Base-by-base conservation (phyloP, 1,140 invertebrate species). In the Frieseomelitta varia region DNA sequence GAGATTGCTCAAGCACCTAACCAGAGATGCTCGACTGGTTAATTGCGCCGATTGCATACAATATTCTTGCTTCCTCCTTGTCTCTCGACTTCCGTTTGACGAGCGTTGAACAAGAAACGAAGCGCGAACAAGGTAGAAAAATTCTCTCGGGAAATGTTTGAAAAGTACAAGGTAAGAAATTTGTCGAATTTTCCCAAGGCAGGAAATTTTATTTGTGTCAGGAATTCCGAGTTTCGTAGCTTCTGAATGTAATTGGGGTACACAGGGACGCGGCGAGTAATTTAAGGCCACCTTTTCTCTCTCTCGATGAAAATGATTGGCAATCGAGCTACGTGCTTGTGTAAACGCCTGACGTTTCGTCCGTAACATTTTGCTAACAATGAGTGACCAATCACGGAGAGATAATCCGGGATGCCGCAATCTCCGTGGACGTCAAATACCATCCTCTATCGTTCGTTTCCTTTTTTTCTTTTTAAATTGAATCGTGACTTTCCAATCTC, bases 41-140 rank as follows among this genome's bases (percentile, higher is more conserved):
- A 58, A 80, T 58, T 47, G 78, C 78, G 8, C n/a, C 53, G 78
- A 58, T 80, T 72, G 67, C 67, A 53, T 39, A 21, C 47, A 39
- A 30, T 58, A 80, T 61, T 4, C 17, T 47, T 14, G 12, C 53
- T 69, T 72, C 34, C 55, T 72, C 24, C 39, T 56, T 19, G 67
- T 14, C 19, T 34, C 17, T 58, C 53, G 11, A 19, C 39, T 80
- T 80, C 78, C 67, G 78, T 17, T 27, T 58, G 24, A 1, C 15
- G 56, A 30, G n/a, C n/a, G n/a, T n/a, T n/a, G n/a, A n/a, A n/a
- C n/a, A n/a, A n/a, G n/a, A n/a, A n/a, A 30, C 39, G 39, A 47
- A 8, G 39, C 39, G 39, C 39, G 0, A 47, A 47, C 39, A 47
- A 8, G 39, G 8, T 8, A 47, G 6, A 8, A 47, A 47, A 6